These are phyloP conservation scores for Paradoxurus hermaphroditus DNA, from an alignment of 2,113 vertebrate genomes.

Conservation along the genomic window DNA sequence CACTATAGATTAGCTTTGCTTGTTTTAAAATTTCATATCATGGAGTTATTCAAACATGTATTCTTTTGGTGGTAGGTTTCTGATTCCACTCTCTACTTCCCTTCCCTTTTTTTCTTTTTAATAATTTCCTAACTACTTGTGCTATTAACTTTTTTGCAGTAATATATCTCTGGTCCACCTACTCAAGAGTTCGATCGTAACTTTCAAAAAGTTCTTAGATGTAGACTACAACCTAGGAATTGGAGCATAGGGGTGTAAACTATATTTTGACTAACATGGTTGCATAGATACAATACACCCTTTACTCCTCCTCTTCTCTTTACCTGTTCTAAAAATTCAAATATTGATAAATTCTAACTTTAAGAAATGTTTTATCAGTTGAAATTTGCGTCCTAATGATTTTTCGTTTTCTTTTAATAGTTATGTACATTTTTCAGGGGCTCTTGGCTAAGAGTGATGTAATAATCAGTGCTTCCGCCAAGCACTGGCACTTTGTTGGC, in stretches of 20 bases:
- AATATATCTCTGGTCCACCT: not conserved
- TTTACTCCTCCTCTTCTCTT: not conserved
- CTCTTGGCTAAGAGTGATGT: conserved; percentile 64
- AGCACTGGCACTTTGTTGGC: conserved; percentile 49
- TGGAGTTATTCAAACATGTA: not conserved
- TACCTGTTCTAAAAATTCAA: not conserved
- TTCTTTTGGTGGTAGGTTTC: not conserved
- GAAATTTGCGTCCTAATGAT: not conserved
- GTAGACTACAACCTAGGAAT: not conserved
- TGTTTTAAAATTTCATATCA: not conserved
- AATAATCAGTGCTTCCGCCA: conserved; percentile 7
- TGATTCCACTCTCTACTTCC: fast-evolving
- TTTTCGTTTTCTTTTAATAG: conserved; percentile 45
- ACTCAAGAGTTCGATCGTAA: not conserved
- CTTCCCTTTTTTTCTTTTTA: not conserved
- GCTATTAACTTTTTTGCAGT: not conserved
- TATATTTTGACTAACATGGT: not conserved
- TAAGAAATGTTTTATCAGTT: not conserved
- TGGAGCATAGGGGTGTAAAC: not conserved
- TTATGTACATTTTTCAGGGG: not conserved
- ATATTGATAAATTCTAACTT: not conserved
- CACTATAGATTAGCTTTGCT: not conserved
- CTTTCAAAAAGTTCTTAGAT: not conserved
- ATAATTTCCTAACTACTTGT: not conserved
- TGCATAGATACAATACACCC: too few species aligned